phyloP scores from a whole-genome alignment of 2,113 vertebrate species.

The Pachycephala philippinensis region DNA sequence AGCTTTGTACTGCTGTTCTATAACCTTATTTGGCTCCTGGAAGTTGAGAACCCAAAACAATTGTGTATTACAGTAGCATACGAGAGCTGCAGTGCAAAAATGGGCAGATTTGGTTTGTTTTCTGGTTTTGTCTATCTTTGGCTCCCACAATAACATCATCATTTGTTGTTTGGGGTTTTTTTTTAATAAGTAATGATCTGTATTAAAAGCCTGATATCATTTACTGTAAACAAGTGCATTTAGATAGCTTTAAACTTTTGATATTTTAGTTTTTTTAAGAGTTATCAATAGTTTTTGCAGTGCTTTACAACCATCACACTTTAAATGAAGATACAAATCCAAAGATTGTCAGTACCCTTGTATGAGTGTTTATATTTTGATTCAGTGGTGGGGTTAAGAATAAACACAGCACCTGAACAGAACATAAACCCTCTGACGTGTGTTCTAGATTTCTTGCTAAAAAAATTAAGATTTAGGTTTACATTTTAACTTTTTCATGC shows the following conservation, averaged over 20 bases:
- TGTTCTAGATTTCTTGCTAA: neutral
- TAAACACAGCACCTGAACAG: neutral
- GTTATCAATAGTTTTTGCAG: neutral
- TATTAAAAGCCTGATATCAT: neutral
- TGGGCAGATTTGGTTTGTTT: neutral
- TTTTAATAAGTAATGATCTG: neutral
- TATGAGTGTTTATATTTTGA: neutral
- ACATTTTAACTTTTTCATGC: neutral
- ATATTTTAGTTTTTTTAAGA: neutral
- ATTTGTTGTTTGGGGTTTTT: neutral
- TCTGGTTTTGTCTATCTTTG: neutral
- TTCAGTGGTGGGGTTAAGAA: neutral
- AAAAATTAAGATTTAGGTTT: neutral
- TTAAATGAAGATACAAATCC: neutral
- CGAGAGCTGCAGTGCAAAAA: neutral
- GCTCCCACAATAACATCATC: neutral
- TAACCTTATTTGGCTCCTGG: conserved; percentile 83
- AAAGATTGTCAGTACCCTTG: neutral
- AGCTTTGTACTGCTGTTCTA: conserved; percentile 84
- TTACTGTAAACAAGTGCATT: neutral
- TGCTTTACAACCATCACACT: neutral
- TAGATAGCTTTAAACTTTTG: neutral
- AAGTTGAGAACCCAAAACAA: conserved; percentile 4
- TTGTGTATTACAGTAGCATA: neutral
- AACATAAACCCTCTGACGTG: neutral